Percentiles rank a stretch among this genome's conserved stretches.
These are phyloP conservation scores for Vannuccia rotundouncinata DNA, from an alignment of 2,888 invertebrate species.

Conservation along the genomic window DNA sequence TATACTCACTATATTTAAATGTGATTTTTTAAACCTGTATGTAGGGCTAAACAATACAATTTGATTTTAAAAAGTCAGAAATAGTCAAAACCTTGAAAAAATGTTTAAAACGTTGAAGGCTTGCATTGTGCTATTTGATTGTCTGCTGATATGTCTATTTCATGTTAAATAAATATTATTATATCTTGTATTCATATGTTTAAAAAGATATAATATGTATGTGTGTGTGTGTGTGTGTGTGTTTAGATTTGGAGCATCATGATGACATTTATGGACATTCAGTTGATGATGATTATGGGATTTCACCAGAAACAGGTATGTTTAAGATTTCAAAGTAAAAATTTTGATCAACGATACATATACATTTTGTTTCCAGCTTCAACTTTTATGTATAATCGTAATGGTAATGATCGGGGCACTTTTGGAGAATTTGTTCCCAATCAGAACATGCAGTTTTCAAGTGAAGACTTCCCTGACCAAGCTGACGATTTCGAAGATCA, in stretches of 20 bases:
- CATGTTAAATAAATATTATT: too few relatives aligned
- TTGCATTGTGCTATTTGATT: too few relatives aligned
- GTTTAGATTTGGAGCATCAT: constrained; percentile 2
- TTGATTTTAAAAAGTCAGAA: too few relatives aligned
- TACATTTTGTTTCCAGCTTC: neutral
- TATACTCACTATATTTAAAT: too few relatives aligned
- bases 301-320: constrained; percentile 20
- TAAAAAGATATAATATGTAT: too few relatives aligned
- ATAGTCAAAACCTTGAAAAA: too few relatives aligned
- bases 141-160: too few relatives aligned
- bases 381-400: neutral
- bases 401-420: neutral
- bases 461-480: neutral
- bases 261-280: constrained; percentile 14
- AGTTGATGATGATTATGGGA: constrained; percentile 32
- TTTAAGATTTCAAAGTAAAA: neutral
- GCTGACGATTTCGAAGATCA: neutral
- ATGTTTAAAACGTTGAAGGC: too few relatives aligned
- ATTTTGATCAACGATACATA: neutral
- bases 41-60: too few relatives aligned
- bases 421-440: neutral
- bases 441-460: neutral
- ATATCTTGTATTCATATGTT: too few relatives aligned
- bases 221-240: too few relatives aligned
- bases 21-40: too few relatives aligned